A percentile compares a stretch with the other conserved stretches of the same genome.
Evolutionary conservation across 2,888 invertebrate genomes (phyloP).

Genomic region (Epirrita christyi): DNA sequence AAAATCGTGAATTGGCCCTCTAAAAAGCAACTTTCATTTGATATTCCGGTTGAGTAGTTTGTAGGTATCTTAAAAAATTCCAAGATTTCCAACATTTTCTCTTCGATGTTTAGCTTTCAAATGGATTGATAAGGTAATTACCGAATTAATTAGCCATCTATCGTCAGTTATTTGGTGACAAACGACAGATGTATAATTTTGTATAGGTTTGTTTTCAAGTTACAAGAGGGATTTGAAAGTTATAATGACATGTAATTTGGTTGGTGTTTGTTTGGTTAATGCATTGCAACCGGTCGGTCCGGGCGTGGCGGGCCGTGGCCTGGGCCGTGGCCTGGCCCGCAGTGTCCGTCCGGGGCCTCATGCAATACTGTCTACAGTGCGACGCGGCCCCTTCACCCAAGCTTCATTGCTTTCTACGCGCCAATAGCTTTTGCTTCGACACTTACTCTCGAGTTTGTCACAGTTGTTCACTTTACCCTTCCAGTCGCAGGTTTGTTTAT

Average conservation of each 20-base stretch:
- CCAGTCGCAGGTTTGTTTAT: conserved; percentile 99
- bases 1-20: conserved; percentile 24
- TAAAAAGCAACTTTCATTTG: conserved; percentile 29
- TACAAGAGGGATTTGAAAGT: not conserved
- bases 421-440: conserved; percentile 78
- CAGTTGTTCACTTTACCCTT: conserved; percentile 99
- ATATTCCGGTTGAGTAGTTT: conserved; percentile 16
- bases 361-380: conserved; percentile 80
- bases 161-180: not conserved
- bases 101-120: not conserved
- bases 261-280: conserved; percentile 52
- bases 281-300: conserved; percentile 56
- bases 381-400: conserved; percentile 83
- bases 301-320: conserved; percentile 48
- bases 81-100: not conserved
- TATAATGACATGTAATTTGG: conserved; percentile 13
- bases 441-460: conserved; percentile 98
- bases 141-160: not conserved
- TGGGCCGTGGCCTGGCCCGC: conserved; percentile 9
- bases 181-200: not conserved
- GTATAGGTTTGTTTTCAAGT: not conserved
- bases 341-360: conserved; percentile 71
- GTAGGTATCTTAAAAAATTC: not conserved
- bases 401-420: conserved; percentile 79
- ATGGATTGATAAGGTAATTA: not conserved